Conservation (phyloP, 2,113 vertebrate species). For the Rhinopomastus cyanomelas region DNA sequence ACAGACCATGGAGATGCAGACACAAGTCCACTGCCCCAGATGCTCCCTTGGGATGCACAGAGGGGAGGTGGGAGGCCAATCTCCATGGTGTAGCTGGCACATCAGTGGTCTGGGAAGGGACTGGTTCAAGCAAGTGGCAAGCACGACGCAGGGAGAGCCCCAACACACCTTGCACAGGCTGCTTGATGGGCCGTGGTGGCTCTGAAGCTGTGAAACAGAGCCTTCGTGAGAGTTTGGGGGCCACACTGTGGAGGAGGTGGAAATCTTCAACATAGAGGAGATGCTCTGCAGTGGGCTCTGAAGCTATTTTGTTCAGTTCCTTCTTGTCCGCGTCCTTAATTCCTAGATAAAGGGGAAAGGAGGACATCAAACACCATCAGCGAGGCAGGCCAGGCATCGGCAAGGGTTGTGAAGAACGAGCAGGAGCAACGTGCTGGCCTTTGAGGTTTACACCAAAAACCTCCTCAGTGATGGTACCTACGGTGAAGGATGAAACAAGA, state of each 20-base stretch:
- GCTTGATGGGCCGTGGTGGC: conserved; percentile 77
- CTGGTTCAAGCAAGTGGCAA: not conserved
- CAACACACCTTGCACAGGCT: conserved; percentile 43
- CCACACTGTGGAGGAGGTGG: conserved; percentile 69
- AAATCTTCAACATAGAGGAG: conserved; percentile 73
- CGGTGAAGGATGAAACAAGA: not conserved
- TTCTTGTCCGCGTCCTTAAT: conserved; percentile 74
- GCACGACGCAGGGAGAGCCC: too few species aligned
- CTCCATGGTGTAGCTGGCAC: not conserved
- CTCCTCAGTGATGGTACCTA: not conserved
- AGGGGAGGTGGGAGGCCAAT: not conserved
- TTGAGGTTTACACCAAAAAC: not conserved
- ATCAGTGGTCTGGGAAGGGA: not conserved
- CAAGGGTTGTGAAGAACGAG: not conserved
- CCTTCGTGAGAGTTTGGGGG: conserved; percentile 81
- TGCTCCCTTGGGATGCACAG: not conserved
- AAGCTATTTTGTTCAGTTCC: conserved; percentile 79
- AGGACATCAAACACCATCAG: not conserved
- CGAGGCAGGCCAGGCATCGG: not conserved
- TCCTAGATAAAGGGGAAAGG: conserved; percentile 57
- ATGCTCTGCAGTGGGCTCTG: conserved; percentile 81
- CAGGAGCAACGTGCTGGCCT: rapidly evolving
- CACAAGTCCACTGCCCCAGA: too few species aligned
- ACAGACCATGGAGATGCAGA: not conserved
- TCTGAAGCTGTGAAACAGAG: conserved; percentile 85